A percentile compares a stretch with the other conserved stretches of the same genome.
Evolutionary conservation across 2,797 vertebrate species (phyloP).

Genomic region (Microctenopoma lineatum): DNA sequence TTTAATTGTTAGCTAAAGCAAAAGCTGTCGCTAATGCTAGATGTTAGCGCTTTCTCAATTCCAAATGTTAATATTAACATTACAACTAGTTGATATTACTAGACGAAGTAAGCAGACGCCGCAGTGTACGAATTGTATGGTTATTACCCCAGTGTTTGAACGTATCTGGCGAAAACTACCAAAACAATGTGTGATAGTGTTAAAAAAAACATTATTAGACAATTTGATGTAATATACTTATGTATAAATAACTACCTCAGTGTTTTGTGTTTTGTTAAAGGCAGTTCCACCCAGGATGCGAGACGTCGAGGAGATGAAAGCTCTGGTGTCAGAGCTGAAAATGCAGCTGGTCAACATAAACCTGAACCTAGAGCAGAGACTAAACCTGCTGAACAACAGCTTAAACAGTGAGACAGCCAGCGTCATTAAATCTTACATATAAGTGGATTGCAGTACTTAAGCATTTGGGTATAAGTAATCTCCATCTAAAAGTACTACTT

Average conservation of each 20-base stretch:
- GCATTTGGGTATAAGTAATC: too few species aligned
- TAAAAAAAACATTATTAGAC: too few species aligned
- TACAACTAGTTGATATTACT: too few species aligned
- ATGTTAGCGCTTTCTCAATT: background rate
- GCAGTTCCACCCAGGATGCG: slow-evolving; percentile 12
- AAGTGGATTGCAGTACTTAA: too few species aligned
- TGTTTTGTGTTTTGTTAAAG: background rate
- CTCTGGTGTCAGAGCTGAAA: slow-evolving; percentile 47
- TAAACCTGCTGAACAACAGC: slow-evolving; percentile 35
- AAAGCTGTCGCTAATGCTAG: background rate
- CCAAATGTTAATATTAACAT: too few species aligned
- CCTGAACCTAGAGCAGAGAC: slow-evolving; percentile 34
- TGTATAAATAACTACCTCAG: background rate
- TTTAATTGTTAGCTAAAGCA: background rate
- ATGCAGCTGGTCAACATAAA: slow-evolving; percentile 41
- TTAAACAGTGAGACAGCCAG: slow-evolving; percentile 44
- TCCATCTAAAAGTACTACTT: too few species aligned
- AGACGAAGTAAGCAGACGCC: too few species aligned
- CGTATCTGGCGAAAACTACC: background rate
- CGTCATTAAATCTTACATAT: too few species aligned
- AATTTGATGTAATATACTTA: background rate
- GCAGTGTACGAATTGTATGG: too few species aligned
- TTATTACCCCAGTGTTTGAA: too few species aligned
- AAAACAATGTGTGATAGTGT: background rate
- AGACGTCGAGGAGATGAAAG: background rate